Conservation (phyloP, 92 coral and sea anemone species). For the Bergia puertoricense region DNA sequence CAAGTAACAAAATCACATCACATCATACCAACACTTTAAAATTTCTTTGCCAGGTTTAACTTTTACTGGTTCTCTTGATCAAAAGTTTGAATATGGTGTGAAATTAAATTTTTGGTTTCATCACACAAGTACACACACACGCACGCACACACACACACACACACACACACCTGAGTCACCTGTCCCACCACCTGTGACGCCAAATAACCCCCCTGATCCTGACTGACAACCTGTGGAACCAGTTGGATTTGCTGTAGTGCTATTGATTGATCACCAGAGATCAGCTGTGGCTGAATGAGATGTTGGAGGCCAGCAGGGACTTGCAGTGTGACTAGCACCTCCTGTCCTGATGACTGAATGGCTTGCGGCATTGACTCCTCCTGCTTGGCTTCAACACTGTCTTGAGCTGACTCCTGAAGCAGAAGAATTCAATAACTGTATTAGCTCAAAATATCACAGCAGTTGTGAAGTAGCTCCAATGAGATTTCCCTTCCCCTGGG, state of each 20-base stretch:
- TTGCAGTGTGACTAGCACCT: slow-evolving; percentile 79
- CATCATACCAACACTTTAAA: no score
- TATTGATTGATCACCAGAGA: slow-evolving; percentile 68
- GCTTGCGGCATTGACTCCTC: slow-evolving; percentile 51
- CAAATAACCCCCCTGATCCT: slow-evolving; percentile 24
- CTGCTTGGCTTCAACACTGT: slow-evolving; percentile 48
- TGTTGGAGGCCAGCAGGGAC: slow-evolving; percentile 73
- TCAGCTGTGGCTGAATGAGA: slow-evolving; percentile 53
- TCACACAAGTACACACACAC: neutral
- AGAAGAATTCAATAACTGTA: neutral
- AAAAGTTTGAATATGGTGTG: no score
- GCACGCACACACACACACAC: no score
- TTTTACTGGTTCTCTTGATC: no score
- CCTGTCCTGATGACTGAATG: slow-evolving; percentile 59
- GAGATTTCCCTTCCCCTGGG: slow-evolving; percentile 26
- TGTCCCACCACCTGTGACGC: slow-evolving; percentile 44
- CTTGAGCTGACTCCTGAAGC: slow-evolving; percentile 47
- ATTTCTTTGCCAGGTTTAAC: no score
- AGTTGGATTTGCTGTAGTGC: slow-evolving; percentile 75
- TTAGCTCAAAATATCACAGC: slow-evolving; percentile 3
- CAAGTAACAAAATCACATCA: no score
- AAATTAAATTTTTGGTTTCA: no score
- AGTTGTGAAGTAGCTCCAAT: slow-evolving; percentile 19
- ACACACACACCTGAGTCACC: slow-evolving; percentile 20
- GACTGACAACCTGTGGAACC: slow-evolving; percentile 54